Evolutionary conservation across 2,113 vertebrate species (phyloP), one percentile per base, ranked within the genome.

Genomic region (Entelurus aequoreus): DNA sequence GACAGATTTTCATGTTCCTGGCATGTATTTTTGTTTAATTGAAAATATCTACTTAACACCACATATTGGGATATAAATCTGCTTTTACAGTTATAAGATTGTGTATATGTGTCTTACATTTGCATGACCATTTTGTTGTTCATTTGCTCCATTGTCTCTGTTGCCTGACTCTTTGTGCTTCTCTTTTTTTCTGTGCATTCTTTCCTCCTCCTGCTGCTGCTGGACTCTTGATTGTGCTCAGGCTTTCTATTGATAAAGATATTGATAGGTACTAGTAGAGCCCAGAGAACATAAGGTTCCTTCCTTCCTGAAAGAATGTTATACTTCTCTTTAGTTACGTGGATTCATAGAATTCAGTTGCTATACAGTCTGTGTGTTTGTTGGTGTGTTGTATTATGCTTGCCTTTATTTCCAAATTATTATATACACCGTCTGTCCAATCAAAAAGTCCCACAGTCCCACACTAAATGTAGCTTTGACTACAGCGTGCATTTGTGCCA

Each of bases 221-320:
- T 77, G 75, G 87, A 87, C 89, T 87, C 87, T 90, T 94, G 87
- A 91, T 28, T 95, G 88, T 93, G 87, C 87, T 82, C 94, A 98
- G 95, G 89, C 92, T 98, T 90, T 96, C 92, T 94, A 93, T 98
- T 95, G 97, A 98, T 98, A 94, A 94, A 88, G 96, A 98, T 91
- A 93, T 95, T 88, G 90, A 95, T 98, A 98, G 95, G 97, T 98
- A 98, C 87, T 85, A 84, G 86, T 61, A 84, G 86, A 60, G 63
- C 75, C 80, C 68, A 81, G 75, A 86, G 79, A 72, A 54, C 89
- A 91, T 93, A 92, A 89, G 91, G 86, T 42, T 83, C 88, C 82
- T 91, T 87, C 54, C 42, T 46, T 46, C 65, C 58, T 60, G 75
- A 88, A 90, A 88, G 86, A 79, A 62, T 87, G 90, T 91, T 92